A percentile compares a stretch with the other conserved stretches of the same genome.
phyloP scores from a whole-genome alignment of 2,113 vertebrate species.

The Corvus hawaiiensis region DNA sequence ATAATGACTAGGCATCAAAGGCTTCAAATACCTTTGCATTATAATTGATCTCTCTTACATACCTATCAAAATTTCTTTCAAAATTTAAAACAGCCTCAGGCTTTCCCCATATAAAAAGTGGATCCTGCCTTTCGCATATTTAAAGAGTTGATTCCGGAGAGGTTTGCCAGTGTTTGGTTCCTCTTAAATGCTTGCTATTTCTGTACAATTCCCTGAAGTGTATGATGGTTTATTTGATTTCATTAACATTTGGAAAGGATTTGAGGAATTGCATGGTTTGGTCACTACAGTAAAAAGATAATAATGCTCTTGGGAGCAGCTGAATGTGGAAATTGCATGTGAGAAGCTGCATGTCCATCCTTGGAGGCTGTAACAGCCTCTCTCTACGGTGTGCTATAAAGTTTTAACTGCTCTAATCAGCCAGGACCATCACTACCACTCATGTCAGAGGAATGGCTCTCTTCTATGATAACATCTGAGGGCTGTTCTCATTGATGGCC shows the following conservation, averaged over 20 bases:
- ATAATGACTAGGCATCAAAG: background rate
- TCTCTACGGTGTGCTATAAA: background rate
- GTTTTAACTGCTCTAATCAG: conserved; percentile 40
- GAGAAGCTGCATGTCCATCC: conserved; percentile 11
- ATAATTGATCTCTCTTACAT: background rate
- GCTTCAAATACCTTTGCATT: background rate
- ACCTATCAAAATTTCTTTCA: background rate
- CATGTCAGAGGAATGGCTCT: conserved; percentile 1
- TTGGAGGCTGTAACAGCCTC: conserved; percentile 6
- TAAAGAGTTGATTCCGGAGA: background rate
- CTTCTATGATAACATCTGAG: background rate
- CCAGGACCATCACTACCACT: background rate
- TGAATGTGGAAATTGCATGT: conserved; percentile 48
- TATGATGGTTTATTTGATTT: conserved; percentile 48
- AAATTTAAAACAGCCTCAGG: conserved; percentile 15
- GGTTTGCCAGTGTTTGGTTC: conserved; percentile 27
- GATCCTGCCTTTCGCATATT: background rate
- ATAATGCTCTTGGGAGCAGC: conserved; percentile 32
- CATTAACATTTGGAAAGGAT: conserved; percentile 64
- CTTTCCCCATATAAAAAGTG: background rate
- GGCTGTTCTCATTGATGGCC: background rate
- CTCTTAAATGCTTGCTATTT: conserved; percentile 45
- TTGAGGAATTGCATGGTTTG: conserved; percentile 47
- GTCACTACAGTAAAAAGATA: conserved; percentile 52
- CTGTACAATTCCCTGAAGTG: conserved; percentile 37